phyloP scores from a whole-genome alignment of 2,797 vertebrate genomes.

The Coracias cyanogaster region DNA sequence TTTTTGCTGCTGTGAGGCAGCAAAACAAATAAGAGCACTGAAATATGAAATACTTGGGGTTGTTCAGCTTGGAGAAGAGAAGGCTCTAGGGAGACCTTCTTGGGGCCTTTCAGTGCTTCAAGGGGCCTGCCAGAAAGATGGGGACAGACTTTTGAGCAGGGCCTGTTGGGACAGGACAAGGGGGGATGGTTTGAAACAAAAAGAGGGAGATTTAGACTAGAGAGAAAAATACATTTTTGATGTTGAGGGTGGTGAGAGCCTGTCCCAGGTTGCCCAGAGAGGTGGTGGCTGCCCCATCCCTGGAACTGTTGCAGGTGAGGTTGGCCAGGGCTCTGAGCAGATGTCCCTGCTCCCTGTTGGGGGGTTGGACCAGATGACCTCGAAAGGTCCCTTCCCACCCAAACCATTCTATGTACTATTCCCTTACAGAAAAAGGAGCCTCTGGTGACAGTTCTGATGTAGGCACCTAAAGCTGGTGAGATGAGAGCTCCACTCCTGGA shows the following conservation, averaged over 20 bases:
- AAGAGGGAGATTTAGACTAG: neutral
- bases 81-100: neutral
- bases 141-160: neutral
- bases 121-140: neutral
- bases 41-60: neutral
- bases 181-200: neutral
- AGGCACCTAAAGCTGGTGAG: neutral
- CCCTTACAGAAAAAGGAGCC: neutral
- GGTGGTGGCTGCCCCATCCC: neutral
- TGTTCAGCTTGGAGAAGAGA: neutral
- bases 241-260: neutral
- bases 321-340: neutral
- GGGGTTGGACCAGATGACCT: neutral
- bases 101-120: neutral
- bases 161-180: neutral
- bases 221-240: neutral
- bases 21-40: neutral
- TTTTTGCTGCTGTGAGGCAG: neutral
- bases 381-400: neutral
- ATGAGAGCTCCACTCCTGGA: rapidly evolving
- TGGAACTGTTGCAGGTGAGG: neutral
- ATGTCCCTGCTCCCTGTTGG: neutral
- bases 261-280: neutral
- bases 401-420: neutral
- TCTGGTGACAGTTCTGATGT: rapidly evolving